These are phyloP conservation scores for Trachelus tabidus DNA, from an alignment of 2,888 invertebrate genomes.

Conservation along the genomic window DNA sequence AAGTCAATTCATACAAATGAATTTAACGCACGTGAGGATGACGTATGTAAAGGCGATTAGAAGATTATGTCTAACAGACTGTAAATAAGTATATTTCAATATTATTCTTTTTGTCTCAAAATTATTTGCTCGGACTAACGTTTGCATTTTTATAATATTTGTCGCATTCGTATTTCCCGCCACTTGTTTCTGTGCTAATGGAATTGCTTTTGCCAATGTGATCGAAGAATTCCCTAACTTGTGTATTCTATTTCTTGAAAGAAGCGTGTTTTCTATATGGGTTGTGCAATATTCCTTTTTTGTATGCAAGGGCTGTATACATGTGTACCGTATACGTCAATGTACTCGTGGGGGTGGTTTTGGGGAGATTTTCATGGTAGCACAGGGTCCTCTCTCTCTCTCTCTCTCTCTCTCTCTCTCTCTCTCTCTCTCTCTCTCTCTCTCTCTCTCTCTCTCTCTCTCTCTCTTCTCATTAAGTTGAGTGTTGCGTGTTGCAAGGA, in stretches of 20 bases:
- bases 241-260: background rate
- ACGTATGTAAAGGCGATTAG: background rate
- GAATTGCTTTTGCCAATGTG: background rate
- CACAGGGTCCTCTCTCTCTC: conserved; percentile 33
- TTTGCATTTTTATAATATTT: background rate
- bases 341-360: background rate
- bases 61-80: background rate
- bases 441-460: too few species aligned
- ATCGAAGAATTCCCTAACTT: background rate
- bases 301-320: too few species aligned
- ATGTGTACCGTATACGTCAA: background rate
- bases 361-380: background rate
- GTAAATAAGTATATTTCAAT: too few species aligned
- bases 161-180: background rate
- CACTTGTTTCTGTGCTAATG: background rate
- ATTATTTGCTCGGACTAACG: background rate
- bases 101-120: too few species aligned
- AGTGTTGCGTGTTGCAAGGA: conserved; percentile 62
- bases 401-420: conserved; percentile 18
- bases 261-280: background rate
- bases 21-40: background rate
- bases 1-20: background rate
- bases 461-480: conserved; percentile 63
- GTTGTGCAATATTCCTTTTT: background rate
- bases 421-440: too few species aligned